phyloP scores from a whole-genome alignment of 1,140 invertebrate genomes.

The Lutraria rhynchaena region DNA sequence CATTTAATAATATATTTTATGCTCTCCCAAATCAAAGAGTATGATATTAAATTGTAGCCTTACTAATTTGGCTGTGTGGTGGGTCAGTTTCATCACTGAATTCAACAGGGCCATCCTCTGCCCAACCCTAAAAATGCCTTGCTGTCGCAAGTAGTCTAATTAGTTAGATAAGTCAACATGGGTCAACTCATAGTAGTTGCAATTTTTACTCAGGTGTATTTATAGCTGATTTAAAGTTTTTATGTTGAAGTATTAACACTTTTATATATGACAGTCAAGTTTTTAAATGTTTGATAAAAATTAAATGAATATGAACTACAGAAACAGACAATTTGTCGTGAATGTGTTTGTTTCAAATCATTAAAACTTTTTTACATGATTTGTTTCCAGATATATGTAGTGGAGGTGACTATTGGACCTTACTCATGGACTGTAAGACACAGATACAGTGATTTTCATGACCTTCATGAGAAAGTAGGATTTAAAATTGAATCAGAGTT shows the following conservation, averaged over 20 bases:
- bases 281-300: background rate
- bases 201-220: background rate
- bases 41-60: too few relatives aligned
- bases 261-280: background rate
- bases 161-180: too few relatives aligned
- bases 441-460: constrained; percentile 94
- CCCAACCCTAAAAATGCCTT: too few relatives aligned
- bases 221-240: background rate
- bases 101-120: too few relatives aligned
- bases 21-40: too few relatives aligned
- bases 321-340: constrained; percentile 3
- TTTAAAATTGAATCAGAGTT: too few relatives aligned
- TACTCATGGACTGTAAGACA: constrained; percentile 92
- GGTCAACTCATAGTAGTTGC: too few relatives aligned
- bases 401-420: constrained; percentile 87
- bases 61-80: too few relatives aligned
- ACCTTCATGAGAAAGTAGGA: constrained; percentile 90
- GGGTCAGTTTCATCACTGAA: too few relatives aligned
- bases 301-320: constrained; percentile 6
- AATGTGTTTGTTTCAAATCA: background rate
- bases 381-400: constrained; percentile 84
- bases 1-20: too few relatives aligned
- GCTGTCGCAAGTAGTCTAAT: too few relatives aligned
- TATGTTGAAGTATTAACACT: background rate
- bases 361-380: background rate